Base-by-base conservation (phyloP, 2,888 invertebrate species). In the Leptogaster cylindrica region DNA sequence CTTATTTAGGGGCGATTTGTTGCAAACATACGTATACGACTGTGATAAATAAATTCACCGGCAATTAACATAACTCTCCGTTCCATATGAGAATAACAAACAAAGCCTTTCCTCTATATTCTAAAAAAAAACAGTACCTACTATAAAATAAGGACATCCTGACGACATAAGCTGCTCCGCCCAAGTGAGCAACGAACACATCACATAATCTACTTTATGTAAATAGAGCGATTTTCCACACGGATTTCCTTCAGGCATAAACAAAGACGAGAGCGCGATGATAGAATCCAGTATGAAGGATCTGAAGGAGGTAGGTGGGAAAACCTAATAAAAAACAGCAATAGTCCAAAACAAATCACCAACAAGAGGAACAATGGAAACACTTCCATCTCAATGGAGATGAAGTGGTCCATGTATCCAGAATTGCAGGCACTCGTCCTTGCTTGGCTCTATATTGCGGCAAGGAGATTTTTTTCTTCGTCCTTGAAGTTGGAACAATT, bases 201-300 rank as follows among this genome's bases (percentile, higher is more conserved):
- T 20, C n/a, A 20, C 10, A 33, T 18, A 27, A 14, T 18, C 8
- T 61, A 28, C 51, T 61, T 61, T 28, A 41, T 61, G 44, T 44
- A 44, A 44, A 61, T 61, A 44, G 65, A 65, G 41, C 65, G 52
- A 65, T 65, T 65, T 65, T 65, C 65, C 65, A 48, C 65, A 51
- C 52, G 65, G 52, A 65, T 65, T 51, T 65, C 51, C 52, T 46
- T 27, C 18, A 20, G 36, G 55, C 61, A 61, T 61, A 61, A 61
- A 61, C 61, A 61, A 41, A 41, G 44, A 41, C 28, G 28, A 44
- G 20, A 61, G 28, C 20, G 61, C 31, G 41, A 61, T 61, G 28
- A 61, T 61, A 61, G 44, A 61, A 61, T 61, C 61, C 44, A 28
- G 44, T 27, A n/a, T n/a, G n/a, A n/a, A n/a, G n/a, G n/a, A n/a